Conservation (phyloP, 2,797 vertebrate species). For the Mormyrops boulengeri region DNA sequence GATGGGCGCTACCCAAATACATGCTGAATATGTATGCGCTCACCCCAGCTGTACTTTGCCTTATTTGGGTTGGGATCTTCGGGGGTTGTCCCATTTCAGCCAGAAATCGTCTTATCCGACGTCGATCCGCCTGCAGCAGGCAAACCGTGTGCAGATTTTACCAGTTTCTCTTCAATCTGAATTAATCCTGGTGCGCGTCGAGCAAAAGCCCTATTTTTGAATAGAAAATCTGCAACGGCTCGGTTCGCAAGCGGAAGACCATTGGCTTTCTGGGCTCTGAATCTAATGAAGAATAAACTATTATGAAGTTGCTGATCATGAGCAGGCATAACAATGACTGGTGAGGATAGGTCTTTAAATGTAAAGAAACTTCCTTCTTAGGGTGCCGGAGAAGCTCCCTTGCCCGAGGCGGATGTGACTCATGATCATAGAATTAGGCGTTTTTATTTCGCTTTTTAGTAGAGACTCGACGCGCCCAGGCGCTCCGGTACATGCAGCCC, state of each 20-base stretch:
- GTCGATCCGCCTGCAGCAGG: neutral
- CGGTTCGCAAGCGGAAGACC: neutral
- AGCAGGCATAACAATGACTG: neutral
- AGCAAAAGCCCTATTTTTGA: neutral
- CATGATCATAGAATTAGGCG: conserved; percentile 27
- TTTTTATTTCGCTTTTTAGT: neutral
- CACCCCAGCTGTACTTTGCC: neutral
- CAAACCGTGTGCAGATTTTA: neutral
- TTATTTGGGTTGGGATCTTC: conserved; percentile 22
- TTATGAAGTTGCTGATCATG: neutral
- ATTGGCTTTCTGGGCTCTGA: neutral
- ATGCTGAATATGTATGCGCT: neutral
- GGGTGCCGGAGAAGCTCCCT: neutral
- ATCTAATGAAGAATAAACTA: neutral
- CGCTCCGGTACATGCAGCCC: neutral
- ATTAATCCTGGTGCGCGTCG: neutral
- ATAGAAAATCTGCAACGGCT: neutral
- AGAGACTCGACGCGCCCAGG: neutral
- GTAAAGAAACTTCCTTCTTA: neutral
- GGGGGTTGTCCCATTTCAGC: neutral
- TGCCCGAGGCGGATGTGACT: conserved; percentile 28
- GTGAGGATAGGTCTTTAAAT: neutral
- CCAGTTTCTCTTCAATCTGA: neutral
- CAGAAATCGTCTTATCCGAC: neutral
- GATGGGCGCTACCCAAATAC: neutral